phyloP scores from a whole-genome alignment of 2,888 invertebrate species.

The Tubiluchus corallicola region DNA sequence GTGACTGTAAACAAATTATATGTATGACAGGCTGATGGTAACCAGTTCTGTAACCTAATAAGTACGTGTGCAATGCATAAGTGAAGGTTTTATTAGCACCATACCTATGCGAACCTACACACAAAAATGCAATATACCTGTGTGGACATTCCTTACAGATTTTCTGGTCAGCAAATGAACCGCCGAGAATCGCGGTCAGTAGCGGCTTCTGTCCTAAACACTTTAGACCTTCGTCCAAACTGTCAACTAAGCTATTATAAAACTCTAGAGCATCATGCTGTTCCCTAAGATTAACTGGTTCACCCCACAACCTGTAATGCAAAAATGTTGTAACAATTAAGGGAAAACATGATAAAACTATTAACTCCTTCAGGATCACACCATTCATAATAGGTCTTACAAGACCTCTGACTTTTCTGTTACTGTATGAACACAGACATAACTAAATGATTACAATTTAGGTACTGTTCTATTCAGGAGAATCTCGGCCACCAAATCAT shows the following conservation, averaged over 20 bases:
- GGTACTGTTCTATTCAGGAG: no score
- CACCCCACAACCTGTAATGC: slow-evolving; percentile 57
- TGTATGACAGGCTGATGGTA: not conserved
- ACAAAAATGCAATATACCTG: slow-evolving; percentile 36
- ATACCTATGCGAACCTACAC: not conserved
- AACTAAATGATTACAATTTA: no score
- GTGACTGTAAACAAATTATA: no score
- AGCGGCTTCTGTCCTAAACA: slow-evolving; percentile 72
- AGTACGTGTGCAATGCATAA: not conserved
- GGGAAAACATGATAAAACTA: no score
- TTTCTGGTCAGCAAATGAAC: slow-evolving; percentile 94
- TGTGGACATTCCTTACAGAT: slow-evolving; percentile 97
- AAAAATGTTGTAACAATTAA: no score
- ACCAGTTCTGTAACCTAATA: not conserved
- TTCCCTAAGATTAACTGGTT: slow-evolving; percentile 88
- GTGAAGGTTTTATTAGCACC: not conserved
- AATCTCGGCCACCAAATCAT: no score
- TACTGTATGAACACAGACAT: no score
- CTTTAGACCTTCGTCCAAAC: slow-evolving; percentile 85
- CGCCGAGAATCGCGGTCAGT: slow-evolving; percentile 82
- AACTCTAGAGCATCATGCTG: slow-evolving; percentile 98
- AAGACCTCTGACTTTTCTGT: no score
- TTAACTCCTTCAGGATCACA: slow-evolving; percentile 5
- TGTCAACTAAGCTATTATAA: slow-evolving; percentile 90
- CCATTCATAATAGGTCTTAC: no score